Base-by-base conservation (phyloP, 64 coral and sea anemone species). In the Porites lutea region DNA sequence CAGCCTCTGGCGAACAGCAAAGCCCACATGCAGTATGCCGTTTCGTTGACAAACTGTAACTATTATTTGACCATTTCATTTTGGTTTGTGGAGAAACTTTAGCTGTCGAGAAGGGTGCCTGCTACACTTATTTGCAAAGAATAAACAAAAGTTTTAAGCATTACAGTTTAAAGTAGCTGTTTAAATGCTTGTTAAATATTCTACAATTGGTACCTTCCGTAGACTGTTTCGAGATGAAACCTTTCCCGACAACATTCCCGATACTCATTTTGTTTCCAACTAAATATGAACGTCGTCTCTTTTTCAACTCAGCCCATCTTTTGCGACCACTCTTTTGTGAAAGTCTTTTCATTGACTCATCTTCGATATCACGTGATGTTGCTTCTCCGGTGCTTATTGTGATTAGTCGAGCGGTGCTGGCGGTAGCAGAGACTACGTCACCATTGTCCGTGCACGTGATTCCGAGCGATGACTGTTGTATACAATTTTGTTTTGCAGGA, bases 281-380 rank as follows among this genome's bases (percentile, higher is more conserved):
- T 48, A 22, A 11, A 19, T 37, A 82, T 19, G 43, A 68, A 19
- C 5, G n/a, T 21, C 45, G 4, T 20, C 19, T 68, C 62, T 64
- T 84, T 6, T 84, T 84, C 10, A 84, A 84, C 8, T 14, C 61
- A 69, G 81, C 2, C 63, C 61, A 84, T 13, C 12, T 84, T 48
- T 48, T 65, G 23, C 43, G 81, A 68, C 81, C 44, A 19, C 14
- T 15, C 48, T 51, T 84, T 3, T 23, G 2, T n/a, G 48, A 68
- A 48, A 52, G 10, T 7, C 63, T 67, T 52, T 68, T 69, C 46
- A 13, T 15, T 20, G 62, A 21, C 14, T 15, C 43, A 4, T 61
- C 45, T 12, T 21, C n/a, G 10, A 2, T 16, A 52, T 68, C 8
- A 20, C 21, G 10, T 84, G 81, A 67, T 12, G 81, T 21, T 15